A percentile compares a stretch with the other conserved stretches of the same genome.
Conservation (phyloP, 2,797 vertebrate genomes). For the Artibeus lituratus region DNA sequence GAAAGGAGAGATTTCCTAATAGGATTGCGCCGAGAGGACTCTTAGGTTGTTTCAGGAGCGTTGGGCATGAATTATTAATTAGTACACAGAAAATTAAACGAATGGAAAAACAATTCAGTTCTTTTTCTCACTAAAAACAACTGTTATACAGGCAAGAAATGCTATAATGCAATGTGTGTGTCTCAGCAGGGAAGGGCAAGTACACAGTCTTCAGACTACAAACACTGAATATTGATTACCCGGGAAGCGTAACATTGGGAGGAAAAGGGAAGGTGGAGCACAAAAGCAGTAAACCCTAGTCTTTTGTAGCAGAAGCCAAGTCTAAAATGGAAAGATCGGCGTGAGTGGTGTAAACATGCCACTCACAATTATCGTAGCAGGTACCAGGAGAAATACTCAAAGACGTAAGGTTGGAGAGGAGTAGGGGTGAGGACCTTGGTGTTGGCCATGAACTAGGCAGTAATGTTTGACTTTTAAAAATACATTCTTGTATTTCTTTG, state of each 20-base stretch:
- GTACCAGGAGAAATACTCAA: background rate
- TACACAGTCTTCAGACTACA: background rate
- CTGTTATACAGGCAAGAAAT: background rate
- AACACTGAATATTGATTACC: background rate
- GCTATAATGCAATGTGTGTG: too few species aligned
- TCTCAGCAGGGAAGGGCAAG: background rate
- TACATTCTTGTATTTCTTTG: background rate
- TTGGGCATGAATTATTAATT: background rate
- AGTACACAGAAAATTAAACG: background rate
- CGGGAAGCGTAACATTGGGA: background rate
- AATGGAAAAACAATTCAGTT: background rate
- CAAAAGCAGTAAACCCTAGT: background rate
- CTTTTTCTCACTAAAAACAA: background rate
- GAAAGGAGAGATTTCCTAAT: background rate
- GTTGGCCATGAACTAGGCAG: background rate
- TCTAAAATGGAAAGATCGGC: slow-evolving; percentile 15
- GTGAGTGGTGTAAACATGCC: background rate
- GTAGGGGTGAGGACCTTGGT: background rate
- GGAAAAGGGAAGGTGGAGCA: background rate
- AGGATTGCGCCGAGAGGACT: background rate
- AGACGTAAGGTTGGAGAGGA: background rate
- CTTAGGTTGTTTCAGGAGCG: background rate
- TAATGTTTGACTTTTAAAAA: slow-evolving; percentile 20
- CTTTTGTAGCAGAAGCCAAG: background rate
- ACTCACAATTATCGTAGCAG: background rate